These are phyloP conservation scores for Champsocephalus esox DNA, from an alignment of 2,797 vertebrate genomes.

Conservation along the genomic window DNA sequence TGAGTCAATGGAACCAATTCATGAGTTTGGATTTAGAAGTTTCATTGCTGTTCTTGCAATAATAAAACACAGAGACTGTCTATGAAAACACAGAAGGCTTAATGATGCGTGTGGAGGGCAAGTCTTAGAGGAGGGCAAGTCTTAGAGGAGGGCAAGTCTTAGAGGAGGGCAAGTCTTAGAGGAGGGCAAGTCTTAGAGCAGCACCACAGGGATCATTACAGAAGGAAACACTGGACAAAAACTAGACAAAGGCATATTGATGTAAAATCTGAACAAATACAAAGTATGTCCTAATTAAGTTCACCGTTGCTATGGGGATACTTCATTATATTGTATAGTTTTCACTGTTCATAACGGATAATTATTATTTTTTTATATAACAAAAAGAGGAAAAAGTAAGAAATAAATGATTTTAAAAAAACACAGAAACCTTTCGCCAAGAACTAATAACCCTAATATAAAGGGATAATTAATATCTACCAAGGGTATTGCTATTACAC, in stretches of 20 bases:
- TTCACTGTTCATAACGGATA: neutral
- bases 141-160: too few species aligned
- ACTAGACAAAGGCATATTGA: neutral
- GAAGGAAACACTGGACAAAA: neutral
- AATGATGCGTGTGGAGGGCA: conserved; percentile 28
- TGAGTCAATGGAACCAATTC: neutral
- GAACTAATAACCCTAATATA: conserved; percentile 17
- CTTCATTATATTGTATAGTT: neutral
- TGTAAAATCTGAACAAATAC: neutral
- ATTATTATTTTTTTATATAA: neutral
- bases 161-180: neutral
- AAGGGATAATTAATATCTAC: conserved; percentile 15
- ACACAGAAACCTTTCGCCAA: neutral
- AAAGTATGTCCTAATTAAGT: neutral
- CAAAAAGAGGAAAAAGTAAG: neutral
- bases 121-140: neutral
- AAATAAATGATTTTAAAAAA: neutral
- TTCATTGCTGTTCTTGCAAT: conserved; percentile 21
- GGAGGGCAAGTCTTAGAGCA: neutral
- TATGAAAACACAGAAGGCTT: conserved; percentile 23
- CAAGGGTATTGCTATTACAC: neutral
- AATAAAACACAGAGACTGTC: conserved; percentile 2
- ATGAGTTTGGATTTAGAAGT: neutral
- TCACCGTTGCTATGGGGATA: neutral
- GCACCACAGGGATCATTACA: neutral